Evolutionary conservation across 2,888 invertebrate genomes (phyloP).

Genomic region (Anthophora plumipes): DNA sequence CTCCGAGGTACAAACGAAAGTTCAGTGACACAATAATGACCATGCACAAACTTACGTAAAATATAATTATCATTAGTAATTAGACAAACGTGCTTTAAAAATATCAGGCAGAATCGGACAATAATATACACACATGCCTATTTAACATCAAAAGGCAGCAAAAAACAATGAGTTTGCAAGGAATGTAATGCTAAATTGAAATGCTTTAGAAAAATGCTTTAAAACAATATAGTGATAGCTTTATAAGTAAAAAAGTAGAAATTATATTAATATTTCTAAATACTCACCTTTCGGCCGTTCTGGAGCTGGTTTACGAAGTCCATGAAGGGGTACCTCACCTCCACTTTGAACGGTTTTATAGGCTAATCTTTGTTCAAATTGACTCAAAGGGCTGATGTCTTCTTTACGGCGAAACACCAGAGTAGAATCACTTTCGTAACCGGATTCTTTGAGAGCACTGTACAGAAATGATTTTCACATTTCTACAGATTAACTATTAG

Average conservation of each 20-base stretch:
- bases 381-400: slow-evolving; percentile 89
- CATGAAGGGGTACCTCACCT: slow-evolving; percentile 96
- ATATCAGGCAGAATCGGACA: background rate
- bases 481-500: background rate
- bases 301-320: slow-evolving; percentile 95
- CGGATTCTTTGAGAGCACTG: slow-evolving; percentile 94
- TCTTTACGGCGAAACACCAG: slow-evolving; percentile 93
- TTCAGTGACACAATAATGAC: slow-evolving; percentile 12
- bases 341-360: slow-evolving; percentile 96
- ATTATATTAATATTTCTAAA: background rate
- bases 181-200: background rate
- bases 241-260: background rate
- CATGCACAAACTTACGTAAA: slow-evolving; percentile 38
- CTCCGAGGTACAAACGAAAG: slow-evolving; percentile 3
- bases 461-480: slow-evolving; percentile 18
- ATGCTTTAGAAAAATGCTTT: background rate
- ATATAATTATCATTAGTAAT: slow-evolving; percentile 36
- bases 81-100: slow-evolving; percentile 22
- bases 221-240: background rate
- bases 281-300: slow-evolving; percentile 90
- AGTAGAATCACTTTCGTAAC: slow-evolving; percentile 96
- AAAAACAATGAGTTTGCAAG: slow-evolving; percentile 6
- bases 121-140: too few relatives aligned
- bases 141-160: background rate
- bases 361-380: slow-evolving; percentile 92